phyloP scores from a whole-genome alignment of 2,113 vertebrate species.

The Nipponia nippon region DNA sequence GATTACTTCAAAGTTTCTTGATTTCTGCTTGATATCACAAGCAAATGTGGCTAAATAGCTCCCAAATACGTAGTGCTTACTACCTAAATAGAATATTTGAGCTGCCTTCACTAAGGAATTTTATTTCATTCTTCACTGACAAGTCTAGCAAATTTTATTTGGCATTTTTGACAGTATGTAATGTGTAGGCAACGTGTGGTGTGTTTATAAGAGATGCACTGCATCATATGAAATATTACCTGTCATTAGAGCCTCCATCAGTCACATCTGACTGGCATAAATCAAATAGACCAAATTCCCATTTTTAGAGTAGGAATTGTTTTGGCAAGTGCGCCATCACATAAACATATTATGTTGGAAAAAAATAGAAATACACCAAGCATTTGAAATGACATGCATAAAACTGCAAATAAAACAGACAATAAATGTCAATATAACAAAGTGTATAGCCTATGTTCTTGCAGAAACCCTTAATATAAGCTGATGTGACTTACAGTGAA shows the following conservation, averaged over 20 bases:
- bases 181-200: background rate
- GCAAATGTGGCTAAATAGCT: background rate
- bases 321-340: background rate
- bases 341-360: background rate
- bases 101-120: background rate
- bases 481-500: background rate
- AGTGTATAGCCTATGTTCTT: background rate
- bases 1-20: background rate
- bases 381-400: background rate
- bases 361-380: background rate
- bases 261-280: background rate
- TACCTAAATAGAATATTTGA: background rate
- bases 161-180: background rate
- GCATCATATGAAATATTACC: background rate
- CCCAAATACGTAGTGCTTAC: background rate
- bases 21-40: background rate
- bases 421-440: background rate
- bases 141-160: conserved; percentile 15
- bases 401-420: conserved; percentile 15
- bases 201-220: background rate
- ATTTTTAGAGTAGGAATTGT: background rate
- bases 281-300: background rate
- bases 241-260: background rate
- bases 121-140: background rate
- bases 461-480: background rate